phyloP scores from a whole-genome alignment of 1,140 invertebrate genomes.

The Papilio xuthus region DNA sequence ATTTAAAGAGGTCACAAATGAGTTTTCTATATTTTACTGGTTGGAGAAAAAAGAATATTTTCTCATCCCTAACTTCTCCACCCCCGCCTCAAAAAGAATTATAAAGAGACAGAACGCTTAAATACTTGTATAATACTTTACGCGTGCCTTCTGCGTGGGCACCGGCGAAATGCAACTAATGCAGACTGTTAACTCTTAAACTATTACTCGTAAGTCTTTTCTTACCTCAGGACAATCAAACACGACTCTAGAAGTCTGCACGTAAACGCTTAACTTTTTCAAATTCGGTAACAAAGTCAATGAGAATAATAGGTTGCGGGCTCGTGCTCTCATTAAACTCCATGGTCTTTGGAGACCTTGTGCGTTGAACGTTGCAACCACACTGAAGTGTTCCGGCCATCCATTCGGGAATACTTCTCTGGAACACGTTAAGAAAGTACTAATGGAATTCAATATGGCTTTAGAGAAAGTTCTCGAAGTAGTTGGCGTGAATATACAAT shows the following conservation, averaged over 20 bases:
- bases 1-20: too few species aligned
- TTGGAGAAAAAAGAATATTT: too few species aligned
- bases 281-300: conserved; percentile 86
- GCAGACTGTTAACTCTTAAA: neutral
- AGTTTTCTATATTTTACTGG: too few species aligned
- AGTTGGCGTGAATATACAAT: neutral
- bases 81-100: too few species aligned
- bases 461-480: neutral
- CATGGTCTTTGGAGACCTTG: conserved; percentile 82
- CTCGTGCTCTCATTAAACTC: conserved; percentile 86
- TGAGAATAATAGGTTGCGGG: conserved; percentile 85
- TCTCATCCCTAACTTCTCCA: too few species aligned
- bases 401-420: conserved; percentile 74
- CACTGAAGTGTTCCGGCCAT: conserved; percentile 70
- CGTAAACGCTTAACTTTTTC: conserved; percentile 84
- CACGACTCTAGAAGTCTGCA: conserved; percentile 58
- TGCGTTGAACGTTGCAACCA: conserved; percentile 86
- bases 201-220: neutral
- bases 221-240: conserved; percentile 62
- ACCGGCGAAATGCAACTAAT: neutral
- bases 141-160: neutral
- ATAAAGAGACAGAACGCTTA: too few species aligned
- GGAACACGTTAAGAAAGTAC: conserved; percentile 39
- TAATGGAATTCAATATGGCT: too few species aligned
- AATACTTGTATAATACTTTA: neutral